Conservation (phyloP, 2,888 invertebrate genomes). For the Agrotis puta region DNA sequence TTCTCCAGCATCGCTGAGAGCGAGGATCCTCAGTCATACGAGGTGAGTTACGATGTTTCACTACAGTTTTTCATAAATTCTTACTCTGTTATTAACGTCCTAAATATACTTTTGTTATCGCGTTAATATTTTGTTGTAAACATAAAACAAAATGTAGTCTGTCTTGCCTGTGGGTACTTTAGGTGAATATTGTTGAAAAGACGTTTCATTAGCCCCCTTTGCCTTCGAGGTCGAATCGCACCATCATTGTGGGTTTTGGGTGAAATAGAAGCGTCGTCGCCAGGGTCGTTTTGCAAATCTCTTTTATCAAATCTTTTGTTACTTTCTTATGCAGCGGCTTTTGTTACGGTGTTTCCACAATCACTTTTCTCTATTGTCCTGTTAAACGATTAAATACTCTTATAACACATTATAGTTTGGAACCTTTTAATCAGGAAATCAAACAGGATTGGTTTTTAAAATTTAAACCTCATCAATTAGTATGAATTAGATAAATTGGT, state of each 20-base stretch:
- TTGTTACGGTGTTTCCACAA: conserved; percentile 35
- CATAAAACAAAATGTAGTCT: conserved; percentile 18
- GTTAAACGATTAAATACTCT: conserved; percentile 26
- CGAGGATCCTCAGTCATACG: conserved; percentile 91
- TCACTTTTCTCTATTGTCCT: conserved; percentile 36
- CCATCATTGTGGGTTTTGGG: conserved; percentile 57
- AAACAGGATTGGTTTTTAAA: neutral
- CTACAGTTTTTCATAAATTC: neutral
- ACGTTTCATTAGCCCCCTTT: conserved; percentile 64
- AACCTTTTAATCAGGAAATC: conserved; percentile 15
- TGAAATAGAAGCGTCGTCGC: conserved; percentile 55
- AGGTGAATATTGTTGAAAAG: conserved; percentile 24
- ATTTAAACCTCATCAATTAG: conserved; percentile 3
- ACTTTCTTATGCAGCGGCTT: conserved; percentile 41
- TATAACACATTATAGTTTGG: neutral
- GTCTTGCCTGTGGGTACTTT: neutral
- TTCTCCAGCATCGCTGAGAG: conserved; percentile 93
- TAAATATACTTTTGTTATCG: conserved; percentile 4
- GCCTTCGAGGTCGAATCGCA: conserved; percentile 65
- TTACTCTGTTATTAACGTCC: neutral
- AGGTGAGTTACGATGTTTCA: conserved; percentile 82
- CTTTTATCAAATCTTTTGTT: conserved; percentile 58
- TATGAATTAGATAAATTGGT: conserved; percentile 1
- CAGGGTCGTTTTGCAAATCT: conserved; percentile 60
- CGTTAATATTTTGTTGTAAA: conserved; percentile 12